Evolutionary conservation across 2,888 invertebrate genomes (phyloP), one percentile per base, ranked within the genome.

Genomic region (Drosophila maculinotata): DNA sequence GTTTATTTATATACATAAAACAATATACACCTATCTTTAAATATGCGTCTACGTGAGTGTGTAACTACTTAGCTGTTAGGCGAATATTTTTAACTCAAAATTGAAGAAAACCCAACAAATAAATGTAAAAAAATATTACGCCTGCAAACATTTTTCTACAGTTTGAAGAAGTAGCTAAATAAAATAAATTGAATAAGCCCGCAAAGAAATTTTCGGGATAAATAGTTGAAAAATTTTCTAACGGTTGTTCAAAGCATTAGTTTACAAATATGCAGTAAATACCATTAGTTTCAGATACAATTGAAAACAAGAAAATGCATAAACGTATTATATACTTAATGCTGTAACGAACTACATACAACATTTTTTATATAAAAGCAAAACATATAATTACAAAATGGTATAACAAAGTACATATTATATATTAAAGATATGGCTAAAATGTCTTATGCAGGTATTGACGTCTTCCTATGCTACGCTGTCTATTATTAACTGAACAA

Each of bases 391-490:
- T 74, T 70, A 51, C 57, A 58, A 69, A 70, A 72, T 42, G 59
- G 60, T 68, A 76, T 54, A 76, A 77, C 67, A 78, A 88, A 75
- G 75, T 75, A 65, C 75, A 75, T 75, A 82, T 73, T 75, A 78
- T 68, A 81, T 87, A 87, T 84, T 66, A 69, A 77, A 84, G 87
- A 90, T 88, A 91, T 91, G 91, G 91, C 91, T 91, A 91, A 90
- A 91, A 92, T 92, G 92, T 92, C 92, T 91, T 91, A 92, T 92
- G 91, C 91, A 92, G 91, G 91, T 92, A 91, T 92, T 92, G 91
- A 92, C 92, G 91, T 92, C 91, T 92, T 92, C 91, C 91, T 92
- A 92, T 92, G 91, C 91, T 92, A 92, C 91, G 91, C 91, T 92
- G 91, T 92, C 92, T 92, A 92, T 92, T 91, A 91, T 90, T 90